phyloP scores from a whole-genome alignment of 1,140 invertebrate species.

The Dendroctonus valens region DNA sequence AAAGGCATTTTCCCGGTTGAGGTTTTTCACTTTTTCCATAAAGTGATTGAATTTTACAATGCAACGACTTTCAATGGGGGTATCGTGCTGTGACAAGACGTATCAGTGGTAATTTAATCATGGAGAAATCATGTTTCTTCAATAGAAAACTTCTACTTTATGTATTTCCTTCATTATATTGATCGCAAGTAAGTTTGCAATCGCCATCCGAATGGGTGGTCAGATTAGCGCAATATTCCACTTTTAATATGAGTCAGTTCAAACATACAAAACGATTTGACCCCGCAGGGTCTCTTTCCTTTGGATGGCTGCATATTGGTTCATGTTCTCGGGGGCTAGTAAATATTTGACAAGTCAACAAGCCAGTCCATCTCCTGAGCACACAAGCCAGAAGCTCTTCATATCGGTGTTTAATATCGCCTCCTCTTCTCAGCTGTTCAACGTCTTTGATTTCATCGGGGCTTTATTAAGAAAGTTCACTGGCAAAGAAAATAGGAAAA shows the following conservation, averaged over 20 bases:
- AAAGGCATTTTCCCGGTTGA: conserved; percentile 20
- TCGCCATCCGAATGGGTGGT: too few relatives aligned
- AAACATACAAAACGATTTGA: conserved; percentile 13
- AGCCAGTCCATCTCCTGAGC: conserved; percentile 43
- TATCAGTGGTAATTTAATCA: conserved; percentile 26
- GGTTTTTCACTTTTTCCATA: conserved; percentile 29
- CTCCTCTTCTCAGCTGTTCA: background rate
- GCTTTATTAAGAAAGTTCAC: too few relatives aligned
- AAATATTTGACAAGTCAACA: conserved; percentile 49
- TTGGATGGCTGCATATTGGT: conserved; percentile 9
- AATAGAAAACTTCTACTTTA: too few relatives aligned
- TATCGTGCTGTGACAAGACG: conserved; percentile 11
- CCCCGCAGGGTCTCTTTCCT: conserved; percentile 4
- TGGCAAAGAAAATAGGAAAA: too few relatives aligned
- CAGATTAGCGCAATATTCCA: too few relatives aligned
- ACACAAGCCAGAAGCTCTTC: conserved; percentile 42
- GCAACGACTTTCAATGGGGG: conserved; percentile 15
- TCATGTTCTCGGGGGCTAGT: conserved; percentile 14
- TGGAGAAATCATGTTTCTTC: background rate
- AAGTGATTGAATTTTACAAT: conserved; percentile 30
- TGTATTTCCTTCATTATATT: too few relatives aligned
- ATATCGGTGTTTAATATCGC: conserved; percentile 48
- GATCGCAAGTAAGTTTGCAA: too few relatives aligned
- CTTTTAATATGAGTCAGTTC: conserved; percentile 2
- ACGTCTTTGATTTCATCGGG: too few relatives aligned